Evolutionary conservation across 2,888 invertebrate genomes (phyloP).

Genomic region (Ditylenchus weischeri): DNA sequence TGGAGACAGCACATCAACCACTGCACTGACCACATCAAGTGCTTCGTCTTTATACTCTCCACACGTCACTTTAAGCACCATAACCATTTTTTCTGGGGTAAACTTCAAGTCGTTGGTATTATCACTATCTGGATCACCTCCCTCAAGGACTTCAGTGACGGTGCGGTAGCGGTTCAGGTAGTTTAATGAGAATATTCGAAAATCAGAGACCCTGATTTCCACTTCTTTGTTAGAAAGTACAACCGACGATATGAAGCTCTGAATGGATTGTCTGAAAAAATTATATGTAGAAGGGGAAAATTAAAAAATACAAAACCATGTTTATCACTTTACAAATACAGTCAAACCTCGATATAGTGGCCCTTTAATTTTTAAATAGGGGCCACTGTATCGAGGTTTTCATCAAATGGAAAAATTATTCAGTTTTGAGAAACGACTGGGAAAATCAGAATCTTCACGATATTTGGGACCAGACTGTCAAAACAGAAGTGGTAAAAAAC

Average conservation of each 20-base stretch:
- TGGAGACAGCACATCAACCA: not conserved
- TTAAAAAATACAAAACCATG: too few relatives aligned
- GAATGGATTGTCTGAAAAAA: slow-evolving; percentile 14
- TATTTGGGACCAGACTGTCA: too few relatives aligned
- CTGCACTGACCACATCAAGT: slow-evolving; percentile 13
- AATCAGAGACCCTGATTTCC: slow-evolving; percentile 12
- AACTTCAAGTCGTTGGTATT: not conserved
- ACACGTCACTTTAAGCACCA: slow-evolving; percentile 21
- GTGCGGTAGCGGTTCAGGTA: slow-evolving; percentile 24
- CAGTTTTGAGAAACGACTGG: too few relatives aligned
- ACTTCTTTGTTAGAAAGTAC: slow-evolving; percentile 6
- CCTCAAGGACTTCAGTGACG: slow-evolving; percentile 14
- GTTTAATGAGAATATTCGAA: slow-evolving; percentile 20
- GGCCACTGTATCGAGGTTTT: too few relatives aligned
- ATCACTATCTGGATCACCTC: not conserved
- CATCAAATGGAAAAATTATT: too few relatives aligned
- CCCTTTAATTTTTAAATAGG: too few relatives aligned
- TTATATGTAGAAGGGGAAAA: too few relatives aligned
- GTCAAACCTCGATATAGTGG: too few relatives aligned
- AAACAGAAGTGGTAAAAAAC: too few relatives aligned
- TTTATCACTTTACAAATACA: too few relatives aligned
- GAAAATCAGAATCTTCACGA: too few relatives aligned
- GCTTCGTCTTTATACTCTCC: slow-evolving; percentile 19
- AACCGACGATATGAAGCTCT: not conserved
- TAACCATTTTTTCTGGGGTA: slow-evolving; percentile 9